Conservation (phyloP, 2,113 vertebrate genomes). For the Myrmophylax atrothorax region DNA sequence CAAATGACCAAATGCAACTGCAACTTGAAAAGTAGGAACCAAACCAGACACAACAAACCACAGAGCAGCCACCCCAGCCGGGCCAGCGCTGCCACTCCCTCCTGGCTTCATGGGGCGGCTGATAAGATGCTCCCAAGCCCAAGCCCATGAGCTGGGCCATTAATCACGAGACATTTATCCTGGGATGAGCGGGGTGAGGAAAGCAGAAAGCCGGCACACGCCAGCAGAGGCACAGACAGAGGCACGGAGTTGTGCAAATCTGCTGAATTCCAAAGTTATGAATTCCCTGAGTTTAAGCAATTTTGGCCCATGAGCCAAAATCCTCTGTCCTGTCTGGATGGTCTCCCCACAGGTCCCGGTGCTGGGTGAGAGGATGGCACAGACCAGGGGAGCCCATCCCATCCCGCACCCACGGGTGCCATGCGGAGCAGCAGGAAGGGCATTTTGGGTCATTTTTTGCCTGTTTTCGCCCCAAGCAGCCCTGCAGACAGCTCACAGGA, state of each 20-base stretch:
- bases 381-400: not conserved
- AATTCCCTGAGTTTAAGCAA: not conserved
- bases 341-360: not conserved
- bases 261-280: slow-evolving; percentile 17
- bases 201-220: not conserved
- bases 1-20: slow-evolving; percentile 82
- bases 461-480: fast-evolving
- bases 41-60: slow-evolving; percentile 92
- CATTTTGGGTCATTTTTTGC: not conserved
- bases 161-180: slow-evolving; percentile 69
- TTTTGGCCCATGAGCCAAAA: not conserved
- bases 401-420: fast-evolving
- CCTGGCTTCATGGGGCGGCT: slow-evolving; percentile 57
- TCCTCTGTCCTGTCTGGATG: not conserved
- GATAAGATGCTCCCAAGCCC: slow-evolving; percentile 79
- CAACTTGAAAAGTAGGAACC: slow-evolving; percentile 80
- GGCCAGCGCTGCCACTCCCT: slow-evolving; percentile 69
- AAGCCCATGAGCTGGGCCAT: slow-evolving; percentile 60
- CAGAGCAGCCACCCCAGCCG: slow-evolving; percentile 66
- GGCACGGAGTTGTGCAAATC: not conserved
- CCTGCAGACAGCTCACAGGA: not conserved
- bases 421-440: fast-evolving
- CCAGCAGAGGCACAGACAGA: not conserved
- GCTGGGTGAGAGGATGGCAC: fast-evolving
- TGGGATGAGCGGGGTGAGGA: not conserved